Evolutionary conservation across 2,888 invertebrate genomes (phyloP).

Genomic region (Leptinotarsa juncta): DNA sequence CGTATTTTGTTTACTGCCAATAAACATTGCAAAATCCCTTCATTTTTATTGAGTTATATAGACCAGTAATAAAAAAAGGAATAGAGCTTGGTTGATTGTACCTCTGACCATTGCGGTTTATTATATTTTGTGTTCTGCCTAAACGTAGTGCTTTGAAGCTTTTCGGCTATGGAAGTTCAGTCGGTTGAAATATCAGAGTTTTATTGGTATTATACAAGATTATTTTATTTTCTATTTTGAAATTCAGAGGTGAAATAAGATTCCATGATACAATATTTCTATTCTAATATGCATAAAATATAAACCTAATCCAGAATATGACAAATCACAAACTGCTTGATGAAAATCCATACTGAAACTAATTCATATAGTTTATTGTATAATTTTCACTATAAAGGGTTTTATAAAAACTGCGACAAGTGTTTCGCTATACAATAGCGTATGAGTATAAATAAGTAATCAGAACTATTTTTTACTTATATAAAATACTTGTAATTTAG

Average conservation of each 20-base stretch:
- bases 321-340: too few relatives aligned
- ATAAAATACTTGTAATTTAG: too few relatives aligned
- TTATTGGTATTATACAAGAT: slow-evolving; percentile 18
- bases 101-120: slow-evolving; percentile 34
- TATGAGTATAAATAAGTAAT: too few relatives aligned
- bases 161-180: slow-evolving; percentile 12
- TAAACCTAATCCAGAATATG: too few relatives aligned
- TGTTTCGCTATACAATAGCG: too few relatives aligned
- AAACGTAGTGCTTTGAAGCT: slow-evolving; percentile 27
- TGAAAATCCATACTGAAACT: too few relatives aligned
- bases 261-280: too few relatives aligned
- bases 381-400: too few relatives aligned
- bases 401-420: too few relatives aligned
- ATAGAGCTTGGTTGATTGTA: slow-evolving; percentile 27
- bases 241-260: background rate
- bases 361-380: too few relatives aligned
- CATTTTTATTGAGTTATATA: slow-evolving; percentile 32
- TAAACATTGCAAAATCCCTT: slow-evolving; percentile 29
- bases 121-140: slow-evolving; percentile 28
- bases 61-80: slow-evolving; percentile 27
- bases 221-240: background rate
- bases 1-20: background rate
- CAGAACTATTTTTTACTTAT: too few relatives aligned
- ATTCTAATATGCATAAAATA: background rate
- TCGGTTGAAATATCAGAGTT: background rate